A percentile compares a stretch with the other conserved stretches of the same genome.
phyloP scores from a whole-genome alignment of 2,888 invertebrate species.

The Brachypalpus laphriformis region DNA sequence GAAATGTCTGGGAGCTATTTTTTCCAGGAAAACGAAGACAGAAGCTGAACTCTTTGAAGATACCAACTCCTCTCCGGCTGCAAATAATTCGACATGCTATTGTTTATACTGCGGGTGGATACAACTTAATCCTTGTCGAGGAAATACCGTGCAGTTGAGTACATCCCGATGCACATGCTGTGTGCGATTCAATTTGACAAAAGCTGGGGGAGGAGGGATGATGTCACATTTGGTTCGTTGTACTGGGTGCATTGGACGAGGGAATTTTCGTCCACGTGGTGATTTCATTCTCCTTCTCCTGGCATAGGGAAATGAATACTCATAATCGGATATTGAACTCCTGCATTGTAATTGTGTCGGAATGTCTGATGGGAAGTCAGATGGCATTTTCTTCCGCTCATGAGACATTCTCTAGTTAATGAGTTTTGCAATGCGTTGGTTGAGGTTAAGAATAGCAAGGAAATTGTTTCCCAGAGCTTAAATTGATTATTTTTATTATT shows the following conservation, averaged over 20 bases:
- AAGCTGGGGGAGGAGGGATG: neutral
- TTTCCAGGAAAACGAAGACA: slow-evolving; percentile 51
- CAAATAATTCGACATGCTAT: slow-evolving; percentile 42
- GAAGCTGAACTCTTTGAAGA: slow-evolving; percentile 40
- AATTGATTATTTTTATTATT: neutral
- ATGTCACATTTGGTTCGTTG: slow-evolving; percentile 36
- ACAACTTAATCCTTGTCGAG: slow-evolving; percentile 41
- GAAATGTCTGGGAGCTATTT: slow-evolving; percentile 21
- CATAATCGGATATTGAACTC: slow-evolving; percentile 62
- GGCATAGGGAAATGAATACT: neutral
- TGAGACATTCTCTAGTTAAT: slow-evolving; percentile 7
- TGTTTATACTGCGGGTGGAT: slow-evolving; percentile 27
- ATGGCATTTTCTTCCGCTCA: slow-evolving; percentile 14
- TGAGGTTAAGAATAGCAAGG: slow-evolving; percentile 2
- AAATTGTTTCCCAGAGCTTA: neutral
- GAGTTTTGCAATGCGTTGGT: slow-evolving; percentile 4
- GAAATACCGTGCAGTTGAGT: slow-evolving; percentile 39
- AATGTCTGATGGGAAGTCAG: slow-evolving; percentile 16
- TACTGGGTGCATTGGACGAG: no score
- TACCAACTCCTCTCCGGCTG: slow-evolving; percentile 18
- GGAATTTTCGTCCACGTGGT: slow-evolving; percentile 16
- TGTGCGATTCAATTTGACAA: slow-evolving; percentile 51
- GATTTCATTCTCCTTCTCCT: slow-evolving; percentile 3
- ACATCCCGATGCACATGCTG: slow-evolving; percentile 13
- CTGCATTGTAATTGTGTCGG: slow-evolving; percentile 6